Evolutionary conservation across 2,888 invertebrate genomes (phyloP), one percentile per base, ranked within the genome.

Genomic region (Drosophila anomalata): DNA sequence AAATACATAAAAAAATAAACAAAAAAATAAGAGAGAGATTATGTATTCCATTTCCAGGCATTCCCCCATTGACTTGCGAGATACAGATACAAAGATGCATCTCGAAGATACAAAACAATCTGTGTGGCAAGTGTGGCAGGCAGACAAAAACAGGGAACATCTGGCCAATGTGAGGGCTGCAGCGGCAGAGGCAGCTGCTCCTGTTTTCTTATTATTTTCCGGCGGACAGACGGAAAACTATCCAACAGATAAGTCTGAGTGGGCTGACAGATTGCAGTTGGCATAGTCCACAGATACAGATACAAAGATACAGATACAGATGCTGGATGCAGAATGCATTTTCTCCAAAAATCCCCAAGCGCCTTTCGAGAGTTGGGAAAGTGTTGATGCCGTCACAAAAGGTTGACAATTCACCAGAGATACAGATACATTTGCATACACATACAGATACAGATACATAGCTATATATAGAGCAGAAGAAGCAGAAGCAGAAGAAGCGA

Each of bases 21-120:
- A 17, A 17, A 17, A 1, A 17, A 1, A 17, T 1, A 17, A 17
- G 17, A 17, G 17, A 17, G 17, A 17, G 17, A 17, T 17, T 17
- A 17, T 17, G 17, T 17, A 17, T 47, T 47, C 47, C 47, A 39
- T 39, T 33, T 58, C 29, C 46, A 14, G 14, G 20, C 39, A 29
- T 47, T 61, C 36, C 46, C 46, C 46, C 39, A 48, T 57, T 3
- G 31, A 48, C 14, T 20, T 33, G 9, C 29, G 3, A 62, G 62
- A 42, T 63, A 56, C 77, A 75, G n/a, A 42, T 41, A 42, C 41
- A 70, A 65, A 65, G 72, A 61, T 47, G 36, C 62, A 73, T 17
- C 17, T 17, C 1, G 17, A 22, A 22, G 73, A 77, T 69, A 69
- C 77, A 74, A 77, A 79, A 75, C 78, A 75, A 79, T 83, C 77